phyloP scores from a whole-genome alignment of 1,140 invertebrate species.

The Papilio polyxenes region DNA sequence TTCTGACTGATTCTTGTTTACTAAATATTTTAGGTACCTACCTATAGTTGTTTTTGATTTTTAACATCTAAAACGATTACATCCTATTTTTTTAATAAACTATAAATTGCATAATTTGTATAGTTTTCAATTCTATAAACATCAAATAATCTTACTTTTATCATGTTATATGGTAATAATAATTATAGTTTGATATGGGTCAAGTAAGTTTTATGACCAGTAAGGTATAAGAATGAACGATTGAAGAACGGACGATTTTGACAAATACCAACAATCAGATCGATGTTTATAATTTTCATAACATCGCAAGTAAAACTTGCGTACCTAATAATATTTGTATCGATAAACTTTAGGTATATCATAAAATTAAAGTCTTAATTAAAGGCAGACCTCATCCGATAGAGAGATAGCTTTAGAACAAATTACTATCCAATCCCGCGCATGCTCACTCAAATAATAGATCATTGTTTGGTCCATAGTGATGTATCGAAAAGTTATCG shows the following conservation, averaged over 20 bases:
- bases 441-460: slow-evolving; percentile 56
- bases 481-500: neutral
- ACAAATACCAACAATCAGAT: no score
- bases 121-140: no score
- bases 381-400: slow-evolving; percentile 41
- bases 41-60: slow-evolving; percentile 38
- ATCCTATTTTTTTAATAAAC: no score
- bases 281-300: neutral
- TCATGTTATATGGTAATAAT: no score
- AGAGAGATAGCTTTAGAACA: slow-evolving; percentile 44
- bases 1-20: slow-evolving; percentile 41
- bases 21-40: slow-evolving; percentile 41
- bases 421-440: slow-evolving; percentile 57
- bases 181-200: no score
- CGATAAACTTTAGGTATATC: slow-evolving; percentile 31
- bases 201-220: no score
- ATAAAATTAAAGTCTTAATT: slow-evolving; percentile 42
- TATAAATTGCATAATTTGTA: no score
- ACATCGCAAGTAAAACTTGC: neutral
- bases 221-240: no score
- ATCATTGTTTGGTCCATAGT: slow-evolving; percentile 54
- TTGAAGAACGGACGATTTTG: no score
- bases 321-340: neutral
- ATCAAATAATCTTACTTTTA: no score
- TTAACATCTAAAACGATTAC: neutral